phyloP scores from a whole-genome alignment of 2,113 vertebrate species.

The Trematomus loennbergii region DNA sequence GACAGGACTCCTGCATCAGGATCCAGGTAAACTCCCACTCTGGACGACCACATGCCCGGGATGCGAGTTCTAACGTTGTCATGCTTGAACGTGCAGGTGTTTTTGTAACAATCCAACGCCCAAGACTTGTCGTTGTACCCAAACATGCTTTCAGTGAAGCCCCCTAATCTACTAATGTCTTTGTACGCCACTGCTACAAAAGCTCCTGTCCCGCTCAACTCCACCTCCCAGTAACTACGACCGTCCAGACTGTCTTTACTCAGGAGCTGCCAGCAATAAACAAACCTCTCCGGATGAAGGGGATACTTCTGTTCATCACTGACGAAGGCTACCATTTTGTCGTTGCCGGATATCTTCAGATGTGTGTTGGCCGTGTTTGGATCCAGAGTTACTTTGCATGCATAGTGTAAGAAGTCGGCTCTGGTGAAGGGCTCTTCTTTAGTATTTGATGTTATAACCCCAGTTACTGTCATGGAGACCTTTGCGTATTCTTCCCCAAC shows the following conservation, averaged over 20 bases:
- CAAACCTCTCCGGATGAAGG: background rate
- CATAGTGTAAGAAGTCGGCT: slow-evolving; percentile 16
- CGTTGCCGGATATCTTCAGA: background rate
- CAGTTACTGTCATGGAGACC: background rate
- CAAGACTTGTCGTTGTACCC: background rate
- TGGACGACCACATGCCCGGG: background rate
- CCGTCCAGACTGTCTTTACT: slow-evolving; percentile 24
- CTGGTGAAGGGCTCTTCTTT: background rate
- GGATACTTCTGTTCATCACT: background rate
- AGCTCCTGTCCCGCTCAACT: background rate
- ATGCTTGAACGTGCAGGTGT: background rate
- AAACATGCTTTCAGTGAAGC: background rate
- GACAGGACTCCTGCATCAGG: background rate
- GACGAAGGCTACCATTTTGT: background rate
- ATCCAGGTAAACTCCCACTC: slow-evolving; percentile 11
- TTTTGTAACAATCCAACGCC: background rate
- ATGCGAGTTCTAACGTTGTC: background rate
- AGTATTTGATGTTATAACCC: fast-evolving
- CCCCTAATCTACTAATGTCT: background rate
- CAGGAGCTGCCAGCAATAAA: background rate
- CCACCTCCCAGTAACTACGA: slow-evolving; percentile 18
- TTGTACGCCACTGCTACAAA: background rate
- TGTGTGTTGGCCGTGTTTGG: slow-evolving; percentile 1
- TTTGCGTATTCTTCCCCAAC: background rate
- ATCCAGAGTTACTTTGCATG: slow-evolving; percentile 16